These are phyloP conservation scores for Ophion slaviceki DNA, from an alignment of 2,888 invertebrate species.

Conservation along the genomic window DNA sequence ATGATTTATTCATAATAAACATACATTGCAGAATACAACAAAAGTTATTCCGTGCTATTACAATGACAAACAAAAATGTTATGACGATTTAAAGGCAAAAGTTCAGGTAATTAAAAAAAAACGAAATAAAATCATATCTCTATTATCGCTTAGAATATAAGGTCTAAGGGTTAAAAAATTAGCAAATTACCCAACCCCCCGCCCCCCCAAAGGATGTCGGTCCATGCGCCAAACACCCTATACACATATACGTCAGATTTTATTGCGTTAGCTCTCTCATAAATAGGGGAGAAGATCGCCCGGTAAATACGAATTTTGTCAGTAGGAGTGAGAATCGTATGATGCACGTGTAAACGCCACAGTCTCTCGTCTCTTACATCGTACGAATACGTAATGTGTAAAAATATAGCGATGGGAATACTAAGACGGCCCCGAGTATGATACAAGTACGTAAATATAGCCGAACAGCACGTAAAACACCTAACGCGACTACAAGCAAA, in stretches of 20 bases:
- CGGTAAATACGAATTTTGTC: conserved; percentile 10
- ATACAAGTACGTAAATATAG: conserved; percentile 67
- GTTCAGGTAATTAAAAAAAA: too few relatives aligned
- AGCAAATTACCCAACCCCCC: too few relatives aligned
- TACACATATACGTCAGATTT: conserved; percentile 9
- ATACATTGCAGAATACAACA: too few relatives aligned
- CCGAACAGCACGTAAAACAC: conserved; percentile 39
- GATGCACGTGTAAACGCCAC: conserved; percentile 24
- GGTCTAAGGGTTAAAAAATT: too few relatives aligned
- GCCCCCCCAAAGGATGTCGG: too few relatives aligned
- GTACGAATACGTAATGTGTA: conserved; percentile 68
- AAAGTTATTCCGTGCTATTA: too few relatives aligned
- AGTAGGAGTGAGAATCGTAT: conserved; percentile 28
- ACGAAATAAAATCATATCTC: too few relatives aligned
- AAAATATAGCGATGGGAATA: conserved; percentile 67
- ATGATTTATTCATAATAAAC: too few relatives aligned
- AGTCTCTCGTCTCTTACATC: conserved; percentile 57
- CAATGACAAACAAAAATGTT: too few relatives aligned
- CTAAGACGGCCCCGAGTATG: conserved; percentile 52
- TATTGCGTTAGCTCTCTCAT: neutral
- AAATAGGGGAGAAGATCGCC: conserved; percentile 27
- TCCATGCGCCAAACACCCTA: too few relatives aligned
- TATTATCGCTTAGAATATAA: too few relatives aligned
- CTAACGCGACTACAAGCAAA: conserved; percentile 10
- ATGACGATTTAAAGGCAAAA: too few relatives aligned